A percentile compares a stretch with the other conserved stretches of the same genome.
These are phyloP conservation scores for Drosophila maculinotata DNA, from an alignment of 2,888 invertebrate genomes.

Conservation along the genomic window DNA sequence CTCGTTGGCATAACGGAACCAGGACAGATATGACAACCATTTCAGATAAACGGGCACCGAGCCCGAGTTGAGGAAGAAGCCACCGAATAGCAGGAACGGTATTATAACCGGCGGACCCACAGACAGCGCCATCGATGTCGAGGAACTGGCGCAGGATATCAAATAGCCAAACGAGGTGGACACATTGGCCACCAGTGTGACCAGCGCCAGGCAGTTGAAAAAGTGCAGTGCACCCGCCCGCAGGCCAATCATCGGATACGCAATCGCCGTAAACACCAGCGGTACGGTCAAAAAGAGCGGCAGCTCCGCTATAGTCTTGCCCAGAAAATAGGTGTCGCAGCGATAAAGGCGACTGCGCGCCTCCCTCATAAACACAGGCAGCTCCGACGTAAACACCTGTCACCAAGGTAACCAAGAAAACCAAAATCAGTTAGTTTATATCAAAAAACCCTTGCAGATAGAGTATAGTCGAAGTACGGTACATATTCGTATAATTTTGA, in stretches of 20 bases:
- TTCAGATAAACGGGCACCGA: slow-evolving; percentile 93
- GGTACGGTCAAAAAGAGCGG: slow-evolving; percentile 95
- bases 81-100: slow-evolving; percentile 97
- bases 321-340: slow-evolving; percentile 95
- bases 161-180: slow-evolving; percentile 96
- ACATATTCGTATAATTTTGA: no score
- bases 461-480: no score
- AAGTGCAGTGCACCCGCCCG: slow-evolving; percentile 91
- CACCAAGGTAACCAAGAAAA: no score
- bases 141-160: slow-evolving; percentile 94
- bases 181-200: slow-evolving; percentile 94
- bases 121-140: slow-evolving; percentile 94
- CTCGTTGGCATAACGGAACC: slow-evolving; percentile 97
- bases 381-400: slow-evolving; percentile 95
- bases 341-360: slow-evolving; percentile 96
- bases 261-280: slow-evolving; percentile 91
- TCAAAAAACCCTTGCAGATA: no score
- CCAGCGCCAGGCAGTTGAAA: slow-evolving; percentile 89
- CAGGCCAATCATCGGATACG: slow-evolving; percentile 95
- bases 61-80: slow-evolving; percentile 96
- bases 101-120: slow-evolving; percentile 96
- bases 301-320: slow-evolving; percentile 95
- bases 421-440: no score
- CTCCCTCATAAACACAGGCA: slow-evolving; percentile 95
- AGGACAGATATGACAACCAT: slow-evolving; percentile 95